Base-by-base conservation (phyloP, 2,797 vertebrate species). In the Gallinago nigripennis region DNA sequence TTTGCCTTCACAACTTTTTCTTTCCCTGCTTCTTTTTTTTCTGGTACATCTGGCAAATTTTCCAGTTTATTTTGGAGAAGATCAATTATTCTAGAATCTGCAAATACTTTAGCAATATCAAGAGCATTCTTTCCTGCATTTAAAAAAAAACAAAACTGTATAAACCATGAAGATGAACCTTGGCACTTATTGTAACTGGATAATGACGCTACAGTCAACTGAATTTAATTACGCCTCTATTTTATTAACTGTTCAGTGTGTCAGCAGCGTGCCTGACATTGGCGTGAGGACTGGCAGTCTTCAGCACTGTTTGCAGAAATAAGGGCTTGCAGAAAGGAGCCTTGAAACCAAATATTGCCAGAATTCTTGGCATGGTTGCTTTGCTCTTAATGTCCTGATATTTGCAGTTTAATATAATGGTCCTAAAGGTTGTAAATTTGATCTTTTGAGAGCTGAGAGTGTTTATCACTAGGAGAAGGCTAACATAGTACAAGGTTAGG, bases 51-150 rank as follows among this genome's bases (percentile, higher is more conserved):
- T 19, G 98, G 97, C 91, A 99, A 94, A 50, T 94, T 97, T 48
- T 98, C 98, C 96, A 98, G 83, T 90, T 98, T 98, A 45, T 98
- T 97, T 97, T 98, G 97, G 33, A 99, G 96, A 95, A 99, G 82
- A 50, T 98, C 95, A 82, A 98, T 98, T 81, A 99, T 96, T 90
- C 96, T 96, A 28, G 96, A 90, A 91, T 99, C 98, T 84, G 97
- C 98, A 90, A 98, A 99, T 6, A 96, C 97, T 82, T 90, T 95
- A 69, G 99, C 99, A 64, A 99, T 85, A 57, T 99, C 98, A 51
- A 99, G 98, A 86, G 98, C 98, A 88, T 88, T 98, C 82, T 98
- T 98, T 73, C 97, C 99, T 99, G 88, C 48, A 64, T 86, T 86
- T 43, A 58, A 89, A 95, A 95, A 93, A 77, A 63, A 53, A 11